A percentile compares a stretch with the other conserved stretches of the same genome.
These are phyloP conservation scores for Hemaris fuciformis DNA, from an alignment of 2,888 invertebrate genomes.

Conservation along the genomic window DNA sequence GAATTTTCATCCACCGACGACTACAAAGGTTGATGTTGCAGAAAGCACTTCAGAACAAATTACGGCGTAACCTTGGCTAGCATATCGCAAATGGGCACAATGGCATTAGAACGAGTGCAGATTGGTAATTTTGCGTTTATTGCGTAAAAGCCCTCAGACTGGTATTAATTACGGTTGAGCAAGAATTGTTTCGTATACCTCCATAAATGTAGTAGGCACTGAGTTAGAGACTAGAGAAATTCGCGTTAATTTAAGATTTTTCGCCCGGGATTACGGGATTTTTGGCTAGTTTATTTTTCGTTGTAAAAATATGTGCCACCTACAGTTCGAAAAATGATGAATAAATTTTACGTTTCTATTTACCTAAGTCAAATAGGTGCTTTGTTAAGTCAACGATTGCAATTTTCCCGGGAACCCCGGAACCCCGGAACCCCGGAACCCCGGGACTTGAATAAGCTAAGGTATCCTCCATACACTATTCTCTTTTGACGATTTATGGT, in stretches of 20 bases:
- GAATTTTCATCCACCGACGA: background rate
- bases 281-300: no score
- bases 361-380: no score
- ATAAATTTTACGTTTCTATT: no score
- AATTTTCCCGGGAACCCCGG: no score
- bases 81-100: background rate
- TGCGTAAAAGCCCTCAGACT: conserved; percentile 37
- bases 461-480: no score
- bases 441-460: no score
- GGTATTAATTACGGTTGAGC: conserved; percentile 49
- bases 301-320: no score
- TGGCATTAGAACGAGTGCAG: conserved; percentile 25
- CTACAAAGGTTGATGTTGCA: background rate
- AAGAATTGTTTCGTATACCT: background rate
- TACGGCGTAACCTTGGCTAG: background rate
- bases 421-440: no score
- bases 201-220: background rate
- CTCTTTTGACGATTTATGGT: no score
- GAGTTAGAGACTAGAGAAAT: background rate
- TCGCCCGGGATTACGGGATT: background rate
- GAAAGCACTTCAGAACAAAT: background rate
- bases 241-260: background rate
- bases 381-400: no score
- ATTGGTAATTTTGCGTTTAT: conserved; percentile 48
- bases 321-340: no score